phyloP scores from a whole-genome alignment of 2,888 invertebrate genomes.

The Cacoxenus indagator region DNA sequence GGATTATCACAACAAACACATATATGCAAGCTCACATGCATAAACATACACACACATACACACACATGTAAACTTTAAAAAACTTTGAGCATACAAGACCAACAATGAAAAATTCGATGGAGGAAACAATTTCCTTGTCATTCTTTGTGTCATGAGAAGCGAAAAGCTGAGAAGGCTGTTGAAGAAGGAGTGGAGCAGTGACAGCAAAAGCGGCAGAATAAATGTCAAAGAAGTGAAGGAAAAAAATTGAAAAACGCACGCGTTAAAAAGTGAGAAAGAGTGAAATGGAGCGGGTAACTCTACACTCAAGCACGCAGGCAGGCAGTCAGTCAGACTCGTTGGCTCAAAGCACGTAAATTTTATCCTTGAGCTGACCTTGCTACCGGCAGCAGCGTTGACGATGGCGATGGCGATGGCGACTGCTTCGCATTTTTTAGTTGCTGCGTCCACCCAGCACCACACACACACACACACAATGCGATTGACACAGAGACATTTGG shows the following conservation, averaged over 20 bases:
- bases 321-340: slow-evolving; percentile 1
- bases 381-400: slow-evolving; percentile 31
- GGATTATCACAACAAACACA: slow-evolving; percentile 51
- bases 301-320: slow-evolving; percentile 1
- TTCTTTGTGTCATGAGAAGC: slow-evolving; percentile 35
- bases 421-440: background rate
- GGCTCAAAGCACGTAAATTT: slow-evolving; percentile 50
- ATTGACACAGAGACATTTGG: background rate
- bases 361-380: slow-evolving; percentile 64
- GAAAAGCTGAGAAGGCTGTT: too few relatives aligned
- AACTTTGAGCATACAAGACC: background rate
- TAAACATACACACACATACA: slow-evolving; percentile 3
- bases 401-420: slow-evolving; percentile 17
- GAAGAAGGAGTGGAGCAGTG: too few relatives aligned
- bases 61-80: background rate
- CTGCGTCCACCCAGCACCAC: background rate
- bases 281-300: slow-evolving; percentile 23
- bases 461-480: slow-evolving; percentile 44
- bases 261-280: slow-evolving; percentile 49
- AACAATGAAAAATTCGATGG: background rate
- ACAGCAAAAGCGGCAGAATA: too few relatives aligned
- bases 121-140: slow-evolving; percentile 44
- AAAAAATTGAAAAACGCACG: slow-evolving; percentile 25
- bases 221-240: slow-evolving; percentile 24
- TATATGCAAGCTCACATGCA: background rate